Evolutionary conservation across 2,113 vertebrate genomes (phyloP).

Genomic region (Hydrolagus affinis): DNA sequence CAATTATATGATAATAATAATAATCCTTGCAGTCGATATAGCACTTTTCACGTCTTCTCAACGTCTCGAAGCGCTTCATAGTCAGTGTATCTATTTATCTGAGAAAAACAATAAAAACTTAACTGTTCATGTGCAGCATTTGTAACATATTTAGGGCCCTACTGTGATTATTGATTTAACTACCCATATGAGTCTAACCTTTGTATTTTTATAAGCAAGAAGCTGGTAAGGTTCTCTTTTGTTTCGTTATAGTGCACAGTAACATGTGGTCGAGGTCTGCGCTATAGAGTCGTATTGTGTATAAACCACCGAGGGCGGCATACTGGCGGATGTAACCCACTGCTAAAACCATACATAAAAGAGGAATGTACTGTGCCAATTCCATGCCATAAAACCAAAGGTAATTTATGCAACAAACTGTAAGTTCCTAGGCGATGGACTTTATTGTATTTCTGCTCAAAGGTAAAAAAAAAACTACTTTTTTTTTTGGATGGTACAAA

Average conservation of each 20-base stretch:
- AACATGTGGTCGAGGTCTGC: slow-evolving; percentile 77
- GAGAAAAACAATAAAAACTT: too few species aligned
- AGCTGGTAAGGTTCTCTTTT: slow-evolving; percentile 29
- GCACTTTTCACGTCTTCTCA: too few species aligned
- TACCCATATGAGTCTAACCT: not conserved
- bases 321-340: slow-evolving; percentile 71
- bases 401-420: slow-evolving; percentile 45
- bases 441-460: too few species aligned
- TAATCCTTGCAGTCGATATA: too few species aligned
- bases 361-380: slow-evolving; percentile 80
- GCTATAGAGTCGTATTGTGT: slow-evolving; percentile 83
- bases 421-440: too few species aligned
- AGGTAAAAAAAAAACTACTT: too few species aligned
- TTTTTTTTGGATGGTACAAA: too few species aligned
- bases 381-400: slow-evolving; percentile 78
- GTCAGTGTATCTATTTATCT: too few species aligned
- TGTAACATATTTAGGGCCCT: too few species aligned
- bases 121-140: too few species aligned
- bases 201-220: not conserved
- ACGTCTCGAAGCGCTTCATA: too few species aligned
- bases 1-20: too few species aligned
- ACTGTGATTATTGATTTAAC: not conserved
- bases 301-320: slow-evolving; percentile 80
- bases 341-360: slow-evolving; percentile 79
- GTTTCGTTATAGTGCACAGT: slow-evolving; percentile 70